Conservation (phyloP, 2,113 vertebrate genomes). For the Rhipidura dahli region DNA sequence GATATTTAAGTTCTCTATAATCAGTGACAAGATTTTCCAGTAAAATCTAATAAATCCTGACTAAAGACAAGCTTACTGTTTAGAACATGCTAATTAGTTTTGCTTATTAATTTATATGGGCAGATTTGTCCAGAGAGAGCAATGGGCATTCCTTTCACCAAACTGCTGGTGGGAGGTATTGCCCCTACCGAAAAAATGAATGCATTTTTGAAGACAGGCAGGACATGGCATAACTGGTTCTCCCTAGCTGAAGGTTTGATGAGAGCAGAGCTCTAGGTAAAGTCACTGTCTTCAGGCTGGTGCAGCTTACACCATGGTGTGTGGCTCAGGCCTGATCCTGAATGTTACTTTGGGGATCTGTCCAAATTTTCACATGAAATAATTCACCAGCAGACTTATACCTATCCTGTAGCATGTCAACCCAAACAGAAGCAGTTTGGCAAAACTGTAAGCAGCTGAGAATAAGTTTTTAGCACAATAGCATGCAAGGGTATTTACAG, state of each 20-base stretch:
- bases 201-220: background rate
- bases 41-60: background rate
- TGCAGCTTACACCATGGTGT: background rate
- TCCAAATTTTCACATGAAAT: background rate
- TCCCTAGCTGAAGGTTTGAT: background rate
- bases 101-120: background rate
- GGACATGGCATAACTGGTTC: background rate
- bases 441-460: background rate
- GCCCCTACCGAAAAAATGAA: background rate
- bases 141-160: background rate
- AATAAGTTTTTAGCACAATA: background rate
- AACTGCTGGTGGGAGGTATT: background rate
- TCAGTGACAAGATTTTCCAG: background rate
- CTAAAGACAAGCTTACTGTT: background rate
- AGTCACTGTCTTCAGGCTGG: background rate
- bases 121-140: background rate
- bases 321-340: background rate
- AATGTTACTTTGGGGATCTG: background rate
- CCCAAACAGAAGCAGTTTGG: background rate
- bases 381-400: background rate
- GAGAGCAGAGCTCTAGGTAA: background rate
- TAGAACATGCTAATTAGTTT: background rate
- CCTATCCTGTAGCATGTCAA: background rate
- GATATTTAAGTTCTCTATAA: background rate
- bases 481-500: background rate